A percentile compares a stretch with the other conserved stretches of the same genome.
These are phyloP conservation scores for Drosophila burlai DNA, from an alignment of 1,140 invertebrate genomes.

Conservation along the genomic window DNA sequence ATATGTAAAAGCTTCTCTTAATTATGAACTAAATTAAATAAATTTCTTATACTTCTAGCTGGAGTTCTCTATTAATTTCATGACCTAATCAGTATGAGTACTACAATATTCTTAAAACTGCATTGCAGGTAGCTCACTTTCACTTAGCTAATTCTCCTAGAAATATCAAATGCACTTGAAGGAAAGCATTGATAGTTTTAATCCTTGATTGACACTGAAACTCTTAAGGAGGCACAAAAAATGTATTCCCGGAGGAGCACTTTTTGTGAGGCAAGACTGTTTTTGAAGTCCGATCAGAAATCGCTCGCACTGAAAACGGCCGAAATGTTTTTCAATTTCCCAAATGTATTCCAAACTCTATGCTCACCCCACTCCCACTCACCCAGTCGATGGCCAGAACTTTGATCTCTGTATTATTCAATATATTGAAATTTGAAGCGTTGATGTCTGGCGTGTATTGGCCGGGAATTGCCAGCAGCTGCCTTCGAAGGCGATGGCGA, in stretches of 20 bases:
- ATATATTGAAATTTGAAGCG: constrained; percentile 64
- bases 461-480: constrained; percentile 70
- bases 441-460: constrained; percentile 44
- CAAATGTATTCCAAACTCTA: constrained; percentile 37
- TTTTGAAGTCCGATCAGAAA: constrained; percentile 41
- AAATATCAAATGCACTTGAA: neutral
- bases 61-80: neutral
- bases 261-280: neutral
- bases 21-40: no score
- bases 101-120: neutral
- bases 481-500: constrained; percentile 49
- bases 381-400: constrained; percentile 26
- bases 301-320: constrained; percentile 18
- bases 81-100: neutral
- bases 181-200: neutral
- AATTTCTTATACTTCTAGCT: neutral
- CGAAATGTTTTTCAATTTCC: constrained; percentile 44
- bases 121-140: neutral
- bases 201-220: constrained; percentile 4
- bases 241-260: constrained; percentile 12
- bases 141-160: neutral
- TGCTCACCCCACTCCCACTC: no score
- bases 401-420: constrained; percentile 64
- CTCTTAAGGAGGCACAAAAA: neutral
- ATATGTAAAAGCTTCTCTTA: no score